Conservation (phyloP, 2,888 invertebrate species). For the Drosophila helvetica region DNA sequence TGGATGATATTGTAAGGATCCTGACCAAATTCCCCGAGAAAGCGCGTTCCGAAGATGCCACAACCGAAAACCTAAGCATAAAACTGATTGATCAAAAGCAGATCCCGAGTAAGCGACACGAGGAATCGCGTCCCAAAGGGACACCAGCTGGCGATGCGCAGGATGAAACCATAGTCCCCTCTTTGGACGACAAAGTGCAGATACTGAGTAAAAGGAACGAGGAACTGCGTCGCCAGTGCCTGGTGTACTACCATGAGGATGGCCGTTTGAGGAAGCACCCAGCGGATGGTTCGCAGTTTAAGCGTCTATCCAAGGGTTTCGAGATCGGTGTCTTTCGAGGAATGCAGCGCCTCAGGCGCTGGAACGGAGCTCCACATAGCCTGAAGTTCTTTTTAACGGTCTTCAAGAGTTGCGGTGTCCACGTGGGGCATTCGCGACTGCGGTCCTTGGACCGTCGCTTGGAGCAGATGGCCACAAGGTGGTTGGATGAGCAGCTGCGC, state of each 20-base stretch:
- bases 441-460: constrained; percentile 20
- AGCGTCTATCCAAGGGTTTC: constrained; percentile 30
- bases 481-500: constrained; percentile 9
- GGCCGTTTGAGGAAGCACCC: constrained; percentile 1
- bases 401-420: constrained; percentile 2
- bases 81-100: too few relatives aligned
- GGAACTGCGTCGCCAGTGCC: constrained; percentile 27
- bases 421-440: neutral
- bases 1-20: neutral
- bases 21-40: neutral
- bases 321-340: constrained; percentile 11
- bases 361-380: constrained; percentile 16
- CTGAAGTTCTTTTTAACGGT: constrained; percentile 20
- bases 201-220: neutral
- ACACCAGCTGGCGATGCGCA: neutral
- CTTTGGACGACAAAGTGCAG: neutral
- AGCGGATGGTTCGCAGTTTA: neutral
- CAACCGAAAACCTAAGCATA: neutral
- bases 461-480: constrained; percentile 22
- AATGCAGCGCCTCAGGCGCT: constrained; percentile 26
- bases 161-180: neutral
- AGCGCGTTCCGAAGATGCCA: neutral
- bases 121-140: neutral
- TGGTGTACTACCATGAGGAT: constrained; percentile 31
- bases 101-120: neutral